Conservation (phyloP, 1,140 invertebrate genomes). For the Drosophila pachea region DNA sequence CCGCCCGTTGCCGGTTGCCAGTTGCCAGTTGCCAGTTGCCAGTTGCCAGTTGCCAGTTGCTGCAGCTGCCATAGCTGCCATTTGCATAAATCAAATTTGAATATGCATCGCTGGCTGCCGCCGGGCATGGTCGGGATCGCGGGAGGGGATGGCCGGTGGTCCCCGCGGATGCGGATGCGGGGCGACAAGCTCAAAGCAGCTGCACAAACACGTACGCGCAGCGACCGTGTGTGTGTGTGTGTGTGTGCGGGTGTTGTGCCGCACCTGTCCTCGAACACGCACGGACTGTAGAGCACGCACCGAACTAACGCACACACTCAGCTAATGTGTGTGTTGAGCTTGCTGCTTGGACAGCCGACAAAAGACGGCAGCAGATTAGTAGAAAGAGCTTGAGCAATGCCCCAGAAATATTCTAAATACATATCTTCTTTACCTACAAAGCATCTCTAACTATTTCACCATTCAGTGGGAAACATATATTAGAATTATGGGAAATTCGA, state of each 20-base stretch:
- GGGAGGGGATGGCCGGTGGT: not conserved
- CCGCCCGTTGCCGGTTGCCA: slow-evolving; percentile 1
- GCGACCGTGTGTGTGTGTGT: slow-evolving; percentile 4
- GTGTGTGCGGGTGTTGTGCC: slow-evolving; percentile 4
- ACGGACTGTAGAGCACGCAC: slow-evolving; percentile 56
- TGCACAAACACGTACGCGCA: slow-evolving; percentile 36
- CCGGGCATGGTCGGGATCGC: slow-evolving; percentile 20
- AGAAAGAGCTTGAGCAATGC: not conserved
- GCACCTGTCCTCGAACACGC: slow-evolving; percentile 55
- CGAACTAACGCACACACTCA: slow-evolving; percentile 56
- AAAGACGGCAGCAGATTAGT: slow-evolving; percentile 18
- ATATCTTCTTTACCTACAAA: too few species aligned
- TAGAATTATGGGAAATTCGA: too few species aligned
- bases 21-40: slow-evolving; percentile 48
- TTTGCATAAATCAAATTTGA: slow-evolving; percentile 77
- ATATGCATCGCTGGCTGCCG: slow-evolving; percentile 68
- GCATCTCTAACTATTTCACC: too few species aligned
- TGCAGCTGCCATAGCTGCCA: slow-evolving; percentile 54
- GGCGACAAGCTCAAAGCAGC: slow-evolving; percentile 30
- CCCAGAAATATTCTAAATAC: too few species aligned
- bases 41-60: slow-evolving; percentile 3
- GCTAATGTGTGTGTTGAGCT: slow-evolving; percentile 11
- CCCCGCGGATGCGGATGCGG: slow-evolving; percentile 16
- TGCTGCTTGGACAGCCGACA: slow-evolving; percentile 36
- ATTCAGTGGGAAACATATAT: too few species aligned